These are phyloP conservation scores for Alectoris magna DNA, from an alignment of 2,797 vertebrate species.

Conservation along the genomic window DNA sequence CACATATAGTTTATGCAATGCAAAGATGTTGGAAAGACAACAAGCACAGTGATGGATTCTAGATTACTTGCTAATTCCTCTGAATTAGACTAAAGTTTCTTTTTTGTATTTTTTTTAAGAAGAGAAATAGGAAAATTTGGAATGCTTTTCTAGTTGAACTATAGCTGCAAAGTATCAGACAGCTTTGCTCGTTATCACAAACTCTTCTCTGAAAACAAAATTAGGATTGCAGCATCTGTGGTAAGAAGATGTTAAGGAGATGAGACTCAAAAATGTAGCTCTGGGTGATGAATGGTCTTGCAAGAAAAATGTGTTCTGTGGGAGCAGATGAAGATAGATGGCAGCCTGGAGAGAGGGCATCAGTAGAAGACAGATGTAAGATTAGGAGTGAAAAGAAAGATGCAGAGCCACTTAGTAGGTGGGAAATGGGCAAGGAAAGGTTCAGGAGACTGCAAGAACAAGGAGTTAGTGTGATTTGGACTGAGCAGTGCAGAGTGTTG, in stretches of 20 bases:
- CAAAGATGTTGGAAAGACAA: not conserved
- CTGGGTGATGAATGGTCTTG: not conserved
- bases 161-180: not conserved
- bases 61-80: not conserved
- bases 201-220: not conserved
- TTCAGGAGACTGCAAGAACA: not conserved
- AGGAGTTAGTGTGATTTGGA: not conserved
- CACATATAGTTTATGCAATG: not conserved
- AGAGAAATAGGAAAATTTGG: not conserved
- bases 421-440: not conserved
- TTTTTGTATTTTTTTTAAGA: not conserved
- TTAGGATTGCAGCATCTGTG: not conserved
- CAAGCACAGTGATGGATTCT: not conserved
- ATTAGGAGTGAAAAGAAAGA: not conserved
- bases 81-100: not conserved
- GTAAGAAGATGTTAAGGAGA: not conserved
- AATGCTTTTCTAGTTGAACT: not conserved
- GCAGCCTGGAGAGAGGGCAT: not conserved
- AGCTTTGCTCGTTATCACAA: not conserved
- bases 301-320: not conserved
- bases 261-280: not conserved
- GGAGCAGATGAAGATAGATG: not conserved
- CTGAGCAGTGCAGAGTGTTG: not conserved
- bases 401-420: not conserved
- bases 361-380: not conserved